These are phyloP conservation scores for Pyrrhia umbra DNA, from an alignment of 2,888 invertebrate species.

Conservation along the genomic window DNA sequence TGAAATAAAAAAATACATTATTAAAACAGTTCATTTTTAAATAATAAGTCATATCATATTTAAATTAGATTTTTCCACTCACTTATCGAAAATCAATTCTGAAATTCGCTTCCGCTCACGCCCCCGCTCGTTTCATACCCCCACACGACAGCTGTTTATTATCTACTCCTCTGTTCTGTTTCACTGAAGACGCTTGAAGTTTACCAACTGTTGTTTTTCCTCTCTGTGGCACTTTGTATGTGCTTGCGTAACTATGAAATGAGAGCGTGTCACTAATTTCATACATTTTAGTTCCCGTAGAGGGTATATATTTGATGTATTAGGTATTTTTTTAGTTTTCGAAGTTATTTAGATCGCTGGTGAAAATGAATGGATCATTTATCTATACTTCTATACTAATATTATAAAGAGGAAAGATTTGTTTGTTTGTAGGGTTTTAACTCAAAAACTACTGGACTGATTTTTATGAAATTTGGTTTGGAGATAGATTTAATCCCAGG, in stretches of 20 bases:
- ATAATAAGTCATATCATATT: no score
- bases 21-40: no score
- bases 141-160: constrained; percentile 42
- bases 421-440: no score
- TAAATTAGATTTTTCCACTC: no score
- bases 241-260: constrained; percentile 10
- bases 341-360: no score
- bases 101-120: background rate
- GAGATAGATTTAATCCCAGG: no score
- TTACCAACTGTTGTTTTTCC: constrained; percentile 55
- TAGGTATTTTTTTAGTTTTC: background rate
- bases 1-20: no score
- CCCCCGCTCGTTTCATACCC: constrained; percentile 12
- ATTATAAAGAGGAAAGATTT: no score
- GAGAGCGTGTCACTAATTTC: constrained; percentile 38
- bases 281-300: constrained; percentile 22
- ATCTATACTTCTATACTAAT: no score
- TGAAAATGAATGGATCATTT: background rate
- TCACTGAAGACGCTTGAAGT: constrained; percentile 50
- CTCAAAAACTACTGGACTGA: no score
- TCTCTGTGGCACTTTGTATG: constrained; percentile 19
- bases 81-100: no score
- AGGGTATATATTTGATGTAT: background rate
- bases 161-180: constrained; percentile 55
- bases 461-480: no score